phyloP scores from a whole-genome alignment of 2,797 vertebrate genomes.

The Danio jaintianensis region DNA sequence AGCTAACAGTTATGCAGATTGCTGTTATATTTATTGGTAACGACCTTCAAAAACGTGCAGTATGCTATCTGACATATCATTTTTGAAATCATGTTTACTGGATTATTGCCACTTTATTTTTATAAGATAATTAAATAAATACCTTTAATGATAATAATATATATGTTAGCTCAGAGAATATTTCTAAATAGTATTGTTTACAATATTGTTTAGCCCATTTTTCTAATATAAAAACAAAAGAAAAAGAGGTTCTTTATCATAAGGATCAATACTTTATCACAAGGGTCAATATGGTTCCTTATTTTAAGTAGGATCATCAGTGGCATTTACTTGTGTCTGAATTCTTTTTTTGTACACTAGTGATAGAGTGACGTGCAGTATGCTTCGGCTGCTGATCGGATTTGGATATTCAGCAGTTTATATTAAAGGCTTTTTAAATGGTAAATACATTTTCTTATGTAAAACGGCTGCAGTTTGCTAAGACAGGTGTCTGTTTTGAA shows the following conservation, averaged over 20 bases:
- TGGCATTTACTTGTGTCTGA: conserved; percentile 47
- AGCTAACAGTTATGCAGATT: conserved; percentile 70
- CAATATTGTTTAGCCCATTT: background rate
- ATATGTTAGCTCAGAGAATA: too few relatives aligned
- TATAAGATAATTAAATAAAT: too few relatives aligned
- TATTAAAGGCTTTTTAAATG: too few relatives aligned
- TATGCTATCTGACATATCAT: too few relatives aligned
- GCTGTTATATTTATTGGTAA: conserved; percentile 66
- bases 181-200: too few relatives aligned
- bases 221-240: background rate
- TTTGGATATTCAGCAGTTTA: too few relatives aligned
- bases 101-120: too few relatives aligned
- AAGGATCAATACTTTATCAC: background rate
- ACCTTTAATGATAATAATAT: too few relatives aligned
- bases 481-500: background rate
- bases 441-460: too few relatives aligned
- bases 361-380: conserved; percentile 49
- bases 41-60: conserved; percentile 49
- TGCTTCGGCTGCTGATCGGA: too few relatives aligned
- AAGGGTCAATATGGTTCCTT: conserved; percentile 17
- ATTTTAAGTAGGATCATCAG: conserved; percentile 37
- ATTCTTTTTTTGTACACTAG: conserved; percentile 55
- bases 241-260: background rate
- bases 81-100: too few relatives aligned
- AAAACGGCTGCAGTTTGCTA: background rate